Evolutionary conservation across 1,140 invertebrate genomes (phyloP), one percentile per base, ranked within the genome.

Genomic region (Ectropis grisescens): DNA sequence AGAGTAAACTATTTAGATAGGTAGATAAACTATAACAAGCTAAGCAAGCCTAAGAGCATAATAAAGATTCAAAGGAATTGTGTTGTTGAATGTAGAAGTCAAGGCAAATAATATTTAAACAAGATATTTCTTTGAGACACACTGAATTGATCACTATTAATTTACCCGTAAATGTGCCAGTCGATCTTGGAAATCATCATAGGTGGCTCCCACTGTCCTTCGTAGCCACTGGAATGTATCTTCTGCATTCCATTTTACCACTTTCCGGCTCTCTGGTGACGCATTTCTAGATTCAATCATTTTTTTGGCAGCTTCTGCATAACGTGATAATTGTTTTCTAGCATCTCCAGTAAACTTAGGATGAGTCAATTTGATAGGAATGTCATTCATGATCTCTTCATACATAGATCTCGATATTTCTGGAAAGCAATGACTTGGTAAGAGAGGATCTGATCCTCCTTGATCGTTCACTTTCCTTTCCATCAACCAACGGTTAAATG

Each of bases 231-330:
- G 91, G 79, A 98, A 98, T 1, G 95, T 98, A 55, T 98, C 96
- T 66, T 98, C 96, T 0, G 95, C 96, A 85, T 98, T 97, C 96
- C 96, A 98, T 75, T 98, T 98, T 0, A 99, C 96, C 3, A 98
- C 92, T 83, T 98, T 98, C 41, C 97, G 85, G 61, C 95, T 96
- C 65, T 98, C 95, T 1, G 94, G 88, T n/a, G 94, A 91, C 1
- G 94, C 92, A 70, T 93, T 93, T 47, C 93, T 88, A 1, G 93
- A 95, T 69, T 97, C 96, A 43, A 98, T 97, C 84, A 98, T 95
- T 72, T 95, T 95, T 65, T 98, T 98, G 0, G 96, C 96, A 4
- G 96, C 95, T 75, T 99, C 96, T 0, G 96, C 96, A 75, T 98
- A 98, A 24, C 93, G 88, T 4, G 94, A 95, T 1, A 99, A 79